These are phyloP conservation scores for Chrysopilus asiliformis DNA, from an alignment of 2,888 invertebrate genomes.

Conservation along the genomic window DNA sequence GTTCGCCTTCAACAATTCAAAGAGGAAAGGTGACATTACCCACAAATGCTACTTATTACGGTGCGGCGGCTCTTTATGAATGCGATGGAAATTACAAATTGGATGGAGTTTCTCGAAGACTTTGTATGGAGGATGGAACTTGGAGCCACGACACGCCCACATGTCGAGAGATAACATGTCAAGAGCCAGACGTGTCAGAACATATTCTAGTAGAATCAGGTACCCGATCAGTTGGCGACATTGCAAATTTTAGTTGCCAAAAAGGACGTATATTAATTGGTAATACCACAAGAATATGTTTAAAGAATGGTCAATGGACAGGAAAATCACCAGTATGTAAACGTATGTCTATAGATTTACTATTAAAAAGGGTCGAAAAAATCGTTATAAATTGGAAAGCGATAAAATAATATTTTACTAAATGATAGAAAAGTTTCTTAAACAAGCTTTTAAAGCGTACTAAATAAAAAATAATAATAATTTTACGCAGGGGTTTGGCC, in stretches of 20 bases:
- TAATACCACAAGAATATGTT: constrained; percentile 62
- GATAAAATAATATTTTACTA: too few relatives aligned
- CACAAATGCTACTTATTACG: constrained; percentile 80
- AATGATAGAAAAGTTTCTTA: too few relatives aligned
- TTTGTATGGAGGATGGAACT: constrained; percentile 78
- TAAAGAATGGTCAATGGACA: constrained; percentile 68
- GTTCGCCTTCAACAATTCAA: constrained; percentile 53
- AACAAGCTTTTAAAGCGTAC: too few relatives aligned
- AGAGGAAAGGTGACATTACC: constrained; percentile 67
- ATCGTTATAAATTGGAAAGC: background rate
- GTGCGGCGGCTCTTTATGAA: constrained; percentile 71
- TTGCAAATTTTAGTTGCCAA: constrained; percentile 70
- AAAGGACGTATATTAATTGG: constrained; percentile 68
- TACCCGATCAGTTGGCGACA: constrained; percentile 62
- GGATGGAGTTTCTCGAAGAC: constrained; percentile 66
- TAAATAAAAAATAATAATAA: too few relatives aligned
- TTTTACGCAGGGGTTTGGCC: too few relatives aligned
- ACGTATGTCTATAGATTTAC: constrained; percentile 44
- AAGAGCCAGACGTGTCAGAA: constrained; percentile 46
- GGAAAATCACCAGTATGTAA: constrained; percentile 65
- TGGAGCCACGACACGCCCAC: constrained; percentile 75
- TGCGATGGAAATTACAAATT: constrained; percentile 69
- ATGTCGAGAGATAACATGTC: constrained; percentile 76
- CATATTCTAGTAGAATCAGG: constrained; percentile 46
- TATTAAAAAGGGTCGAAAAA: background rate